Evolutionary conservation across 1,140 invertebrate genomes (phyloP), one percentile per base, ranked within the genome.

Genomic region (Panulirus ornatus): DNA sequence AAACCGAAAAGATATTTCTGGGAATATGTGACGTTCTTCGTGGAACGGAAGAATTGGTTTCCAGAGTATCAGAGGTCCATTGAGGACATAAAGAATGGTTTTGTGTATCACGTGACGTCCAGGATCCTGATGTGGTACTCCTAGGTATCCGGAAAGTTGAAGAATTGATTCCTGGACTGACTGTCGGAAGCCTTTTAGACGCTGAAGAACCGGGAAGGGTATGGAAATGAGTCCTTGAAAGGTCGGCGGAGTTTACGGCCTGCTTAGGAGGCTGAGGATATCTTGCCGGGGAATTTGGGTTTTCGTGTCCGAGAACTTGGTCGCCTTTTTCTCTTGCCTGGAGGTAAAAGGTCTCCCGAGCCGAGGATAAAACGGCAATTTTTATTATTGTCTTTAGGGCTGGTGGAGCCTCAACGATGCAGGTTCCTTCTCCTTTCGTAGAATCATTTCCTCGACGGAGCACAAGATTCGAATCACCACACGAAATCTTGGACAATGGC

Each of bases 131-230:
- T 16, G 8, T 40, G n/a, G 36, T 73, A 5, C 36, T 22, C 19
- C 9, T 14, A 73, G 70, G 36, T 73, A 3, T 3, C 30, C 30
- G 19, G 30, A 34, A 30, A 40, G n/a, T 22, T 34, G n/a, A 40
- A 34, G n/a, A 34, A 73, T 40, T 40, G 70, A 73, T 73, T 73
- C 34, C 30, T 30, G 70, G 70, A 73, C 70, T 73, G 27, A 73
- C 70, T 73, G n/a, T 73, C 70, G 70, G 34, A 40, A 40, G 70
- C n/a, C 36, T 14, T 73, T 40, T 22, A 40, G 30, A 1, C 34
- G 9, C 70, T 36, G 70, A 73, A 40, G 70, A 73, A 40, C 70
- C 70, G 30, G 30, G 34, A 36, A 40, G n/a, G n/a, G 70, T 73
- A 34, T 73, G 70, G n/a, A 73, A 30, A 8, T 34, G 70, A 34